Base-by-base conservation (phyloP, 2,888 invertebrate species). In the Tortrix viridana region DNA sequence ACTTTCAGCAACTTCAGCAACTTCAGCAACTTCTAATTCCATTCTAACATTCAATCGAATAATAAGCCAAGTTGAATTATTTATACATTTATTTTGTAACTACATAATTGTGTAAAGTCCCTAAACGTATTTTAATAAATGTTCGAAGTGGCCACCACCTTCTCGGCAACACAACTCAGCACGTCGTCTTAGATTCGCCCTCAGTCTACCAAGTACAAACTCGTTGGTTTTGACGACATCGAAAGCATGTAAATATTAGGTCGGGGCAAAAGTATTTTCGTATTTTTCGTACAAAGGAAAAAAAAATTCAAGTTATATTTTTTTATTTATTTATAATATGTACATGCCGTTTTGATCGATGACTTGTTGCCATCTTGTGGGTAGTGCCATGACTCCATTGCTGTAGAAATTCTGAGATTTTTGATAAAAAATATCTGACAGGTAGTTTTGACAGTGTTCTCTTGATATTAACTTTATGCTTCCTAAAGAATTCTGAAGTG, bases 81-180 rank as follows among this genome's bases (percentile, higher is more conserved):
- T 44, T 44, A 19, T 44, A 9, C 19, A 44, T 44, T 44, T 44
- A 44, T 19, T 18, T 44, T 19, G 12, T 38, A n/a, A 1, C 44
- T 44, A 44, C 18, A 18, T 44, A 44, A 44, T 44, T 44, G 44
- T 18, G 44, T 19, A 1, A 20, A 44, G 44, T 19, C 44, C 19
- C 44, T 44, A 44, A 44, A 44, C 44, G 44, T 44, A 44, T 44
- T 19, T 44, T 44, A 44, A 19, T 19, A 44, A 19, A 18, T 44
- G 44, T 18, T 44, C 44, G 7, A 38, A 38, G 38, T 38, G 12
- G 38, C n/a, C 38, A 44, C 44, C 44, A 44, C 19, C 44, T 44
- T 44, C 44, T 44, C 44, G 44, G 44, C 44, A 44, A 44, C 44
- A 44, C 44, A 44, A 19, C 44, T 44, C 44, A 44, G 44, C 44